Percentiles rank a stretch among this genome's conserved stretches.
Evolutionary conservation across 2,113 vertebrate species (phyloP).

Genomic region (Halcyon senegalensis): DNA sequence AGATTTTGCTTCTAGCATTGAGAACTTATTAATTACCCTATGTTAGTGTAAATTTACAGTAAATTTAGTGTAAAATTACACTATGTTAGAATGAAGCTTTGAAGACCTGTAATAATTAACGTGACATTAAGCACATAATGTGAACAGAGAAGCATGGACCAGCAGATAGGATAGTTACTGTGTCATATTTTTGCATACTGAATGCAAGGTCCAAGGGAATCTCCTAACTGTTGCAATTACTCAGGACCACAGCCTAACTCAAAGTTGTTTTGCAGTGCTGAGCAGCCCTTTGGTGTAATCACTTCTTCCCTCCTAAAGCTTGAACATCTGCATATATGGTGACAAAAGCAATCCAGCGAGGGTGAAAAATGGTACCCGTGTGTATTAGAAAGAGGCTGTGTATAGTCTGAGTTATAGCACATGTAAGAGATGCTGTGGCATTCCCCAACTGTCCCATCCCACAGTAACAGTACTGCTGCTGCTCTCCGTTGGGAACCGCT

Average conservation of each 20-base stretch:
- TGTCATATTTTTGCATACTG: background rate
- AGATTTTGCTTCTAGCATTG: background rate
- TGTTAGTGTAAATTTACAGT: background rate
- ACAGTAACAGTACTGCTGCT: background rate
- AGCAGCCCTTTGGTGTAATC: background rate
- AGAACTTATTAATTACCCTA: background rate
- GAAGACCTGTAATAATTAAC: background rate
- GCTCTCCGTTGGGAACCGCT: background rate
- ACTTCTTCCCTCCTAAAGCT: background rate
- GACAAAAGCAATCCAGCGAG: background rate
- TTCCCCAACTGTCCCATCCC: background rate
- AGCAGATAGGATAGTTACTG: background rate
- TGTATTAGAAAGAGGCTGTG: background rate
- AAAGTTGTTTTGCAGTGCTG: background rate
- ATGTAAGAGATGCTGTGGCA: background rate
- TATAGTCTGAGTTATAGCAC: background rate
- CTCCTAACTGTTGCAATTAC: background rate
- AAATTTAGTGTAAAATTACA: background rate
- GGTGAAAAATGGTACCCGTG: background rate
- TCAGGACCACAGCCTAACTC: background rate
- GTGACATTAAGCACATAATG: background rate
- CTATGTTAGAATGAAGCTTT: background rate
- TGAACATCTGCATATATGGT: conserved; percentile 6
- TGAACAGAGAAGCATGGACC: background rate
- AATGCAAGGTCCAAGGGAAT: background rate